A percentile compares a stretch with the other conserved stretches of the same genome.
Conservation (phyloP, 37 sponge, comb jelly and placozoan genomes). For the Crambe crambe region DNA sequence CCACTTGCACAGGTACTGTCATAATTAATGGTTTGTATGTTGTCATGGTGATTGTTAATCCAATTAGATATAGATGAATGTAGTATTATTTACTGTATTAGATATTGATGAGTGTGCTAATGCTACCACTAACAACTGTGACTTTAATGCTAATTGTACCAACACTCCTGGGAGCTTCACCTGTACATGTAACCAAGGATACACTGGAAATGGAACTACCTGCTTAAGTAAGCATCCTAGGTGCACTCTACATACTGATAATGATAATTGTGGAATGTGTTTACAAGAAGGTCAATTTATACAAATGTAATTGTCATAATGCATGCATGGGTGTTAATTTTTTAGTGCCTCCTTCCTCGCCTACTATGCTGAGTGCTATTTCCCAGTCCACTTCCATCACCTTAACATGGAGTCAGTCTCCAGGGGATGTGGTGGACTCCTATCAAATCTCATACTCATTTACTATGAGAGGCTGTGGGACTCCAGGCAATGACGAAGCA, state of each 20-base stretch:
- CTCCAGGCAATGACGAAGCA: neutral
- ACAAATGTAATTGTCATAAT: too few relatives aligned
- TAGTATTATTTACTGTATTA: neutral
- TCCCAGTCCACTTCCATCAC: constrained; percentile 36
- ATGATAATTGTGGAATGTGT: too few relatives aligned
- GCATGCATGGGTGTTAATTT: neutral
- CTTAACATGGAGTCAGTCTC: constrained; percentile 23
- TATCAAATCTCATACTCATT: constrained; percentile 24
- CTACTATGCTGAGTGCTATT: constrained; percentile 7
- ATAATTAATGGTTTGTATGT: too few relatives aligned
- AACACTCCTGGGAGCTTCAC: constrained; percentile 18
- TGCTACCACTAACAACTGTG: constrained; percentile 1
- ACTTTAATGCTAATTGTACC: constrained; percentile 8
- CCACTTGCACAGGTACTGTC: too few relatives aligned
- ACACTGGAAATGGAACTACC: constrained; percentile 8
- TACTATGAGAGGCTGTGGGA: neutral
- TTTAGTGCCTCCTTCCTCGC: neutral
- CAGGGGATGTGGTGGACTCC: constrained; percentile 31
- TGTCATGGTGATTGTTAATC: too few relatives aligned
- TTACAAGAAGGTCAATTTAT: too few relatives aligned
- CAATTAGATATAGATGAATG: too few relatives aligned
- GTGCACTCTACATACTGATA: too few relatives aligned
- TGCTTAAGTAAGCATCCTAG: neutral
- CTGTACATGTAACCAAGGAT: constrained; percentile 20
- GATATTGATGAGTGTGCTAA: constrained; percentile 16